These are phyloP conservation scores for Gnathonemus echidnorhynchus DNA, from an alignment of 2,113 vertebrate species.

Conservation along the genomic window DNA sequence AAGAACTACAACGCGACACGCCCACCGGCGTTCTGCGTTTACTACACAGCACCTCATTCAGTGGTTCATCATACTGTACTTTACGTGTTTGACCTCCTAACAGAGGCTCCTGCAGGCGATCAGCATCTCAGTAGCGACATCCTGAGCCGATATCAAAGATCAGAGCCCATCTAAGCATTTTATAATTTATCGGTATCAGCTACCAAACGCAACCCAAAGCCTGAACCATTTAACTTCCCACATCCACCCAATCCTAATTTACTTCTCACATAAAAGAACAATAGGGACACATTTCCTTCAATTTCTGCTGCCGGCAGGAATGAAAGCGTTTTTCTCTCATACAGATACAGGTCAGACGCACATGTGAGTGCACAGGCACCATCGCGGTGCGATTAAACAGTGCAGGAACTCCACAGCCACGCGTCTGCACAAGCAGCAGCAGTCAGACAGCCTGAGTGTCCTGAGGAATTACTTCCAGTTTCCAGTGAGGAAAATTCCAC, in stretches of 20 bases:
- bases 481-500: neutral
- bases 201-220: no score
- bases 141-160: neutral
- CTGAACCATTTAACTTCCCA: neutral
- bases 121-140: no score
- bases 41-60: no score
- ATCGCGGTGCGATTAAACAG: neutral
- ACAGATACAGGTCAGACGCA: neutral
- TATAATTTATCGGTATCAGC: neutral
- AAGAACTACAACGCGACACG: no score
- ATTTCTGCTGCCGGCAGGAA: neutral
- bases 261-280: neutral
- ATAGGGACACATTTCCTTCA: neutral
- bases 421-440: neutral
- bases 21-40: no score
- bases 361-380: neutral
- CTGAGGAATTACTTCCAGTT: neutral
- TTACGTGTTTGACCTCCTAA: no score
- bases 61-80: neutral
- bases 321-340: neutral
- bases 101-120: neutral
- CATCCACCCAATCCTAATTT: neutral
- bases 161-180: neutral
- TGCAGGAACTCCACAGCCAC: neutral
- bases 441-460: neutral